Evolutionary conservation across 2,113 vertebrate species (phyloP).

Genomic region (Cryptomyrus ogoouensis): DNA sequence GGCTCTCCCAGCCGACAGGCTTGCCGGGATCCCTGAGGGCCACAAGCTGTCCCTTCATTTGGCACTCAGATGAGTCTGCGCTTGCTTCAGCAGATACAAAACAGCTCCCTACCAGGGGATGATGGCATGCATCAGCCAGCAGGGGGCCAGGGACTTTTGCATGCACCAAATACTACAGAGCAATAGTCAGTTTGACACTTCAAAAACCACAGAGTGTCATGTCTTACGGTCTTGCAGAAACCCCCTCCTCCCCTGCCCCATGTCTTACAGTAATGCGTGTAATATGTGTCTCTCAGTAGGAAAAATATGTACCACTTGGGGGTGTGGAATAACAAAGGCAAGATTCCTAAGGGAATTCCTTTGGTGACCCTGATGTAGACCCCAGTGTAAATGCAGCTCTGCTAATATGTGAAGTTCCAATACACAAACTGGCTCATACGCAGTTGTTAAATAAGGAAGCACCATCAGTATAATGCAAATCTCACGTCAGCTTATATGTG

Average conservation of each 20-base stretch:
- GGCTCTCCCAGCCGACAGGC: conserved; percentile 1
- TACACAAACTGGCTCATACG: background rate
- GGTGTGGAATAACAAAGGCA: background rate
- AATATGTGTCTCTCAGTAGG: background rate
- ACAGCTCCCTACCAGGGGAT: background rate
- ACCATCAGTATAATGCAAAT: background rate
- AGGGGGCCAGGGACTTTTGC: background rate
- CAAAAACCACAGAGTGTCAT: background rate
- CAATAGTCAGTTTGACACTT: background rate
- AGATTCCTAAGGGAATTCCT: background rate
- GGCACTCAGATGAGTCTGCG: conserved; percentile 37
- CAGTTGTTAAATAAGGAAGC: background rate
- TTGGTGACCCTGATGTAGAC: background rate
- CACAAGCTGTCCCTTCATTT: conserved; percentile 36
- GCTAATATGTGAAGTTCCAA: background rate
- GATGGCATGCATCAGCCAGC: background rate
- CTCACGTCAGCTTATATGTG: background rate
- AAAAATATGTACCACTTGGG: background rate
- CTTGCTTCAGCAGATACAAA: conserved; percentile 17
- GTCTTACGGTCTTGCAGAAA: background rate
- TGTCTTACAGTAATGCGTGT: background rate
- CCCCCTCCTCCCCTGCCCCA: background rate
- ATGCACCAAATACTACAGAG: background rate
- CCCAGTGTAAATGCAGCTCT: background rate
- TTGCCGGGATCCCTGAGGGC: conserved; percentile 17